A percentile compares a stretch with the other conserved stretches of the same genome.
Evolutionary conservation across 2,888 invertebrate species (phyloP).

Genomic region (Epinotia demarniana): DNA sequence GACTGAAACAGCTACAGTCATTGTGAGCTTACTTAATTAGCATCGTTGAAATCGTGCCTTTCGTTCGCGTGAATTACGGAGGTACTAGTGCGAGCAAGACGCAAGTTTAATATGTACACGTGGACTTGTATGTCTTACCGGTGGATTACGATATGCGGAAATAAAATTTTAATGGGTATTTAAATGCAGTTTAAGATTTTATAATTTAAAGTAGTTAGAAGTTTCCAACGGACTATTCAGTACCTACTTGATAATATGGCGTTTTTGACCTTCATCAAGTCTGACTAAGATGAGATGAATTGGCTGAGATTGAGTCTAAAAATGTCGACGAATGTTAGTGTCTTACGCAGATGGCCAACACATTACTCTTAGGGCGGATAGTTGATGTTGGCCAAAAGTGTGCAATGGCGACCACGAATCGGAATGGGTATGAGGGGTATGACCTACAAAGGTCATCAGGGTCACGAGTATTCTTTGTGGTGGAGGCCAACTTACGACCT

Average conservation of each 20-base stretch:
- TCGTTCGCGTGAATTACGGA: slow-evolving; percentile 60
- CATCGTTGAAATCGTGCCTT: slow-evolving; percentile 69
- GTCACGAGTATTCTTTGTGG: neutral
- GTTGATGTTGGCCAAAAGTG: neutral
- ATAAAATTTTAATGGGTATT: slow-evolving; percentile 31
- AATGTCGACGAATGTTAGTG: neutral
- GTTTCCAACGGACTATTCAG: neutral
- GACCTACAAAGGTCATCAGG: too few relatives aligned
- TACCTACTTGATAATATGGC: neutral
- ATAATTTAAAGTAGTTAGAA: neutral
- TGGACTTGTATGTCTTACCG: slow-evolving; percentile 47
- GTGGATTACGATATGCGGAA: slow-evolving; percentile 35
- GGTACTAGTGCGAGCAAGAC: slow-evolving; percentile 61
- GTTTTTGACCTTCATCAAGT: neutral
- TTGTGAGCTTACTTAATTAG: slow-evolving; percentile 74
- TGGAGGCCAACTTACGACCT: neutral
- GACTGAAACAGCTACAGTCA: slow-evolving; percentile 53
- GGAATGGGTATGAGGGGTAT: neutral
- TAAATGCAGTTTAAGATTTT: slow-evolving; percentile 24
- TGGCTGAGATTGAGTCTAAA: neutral
- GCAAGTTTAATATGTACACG: slow-evolving; percentile 51
- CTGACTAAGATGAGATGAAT: neutral
- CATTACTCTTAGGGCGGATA: neutral
- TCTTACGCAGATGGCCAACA: neutral
- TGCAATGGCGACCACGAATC: neutral